Conservation (phyloP, 2,113 vertebrate species). For the Bos taurus region DNA sequence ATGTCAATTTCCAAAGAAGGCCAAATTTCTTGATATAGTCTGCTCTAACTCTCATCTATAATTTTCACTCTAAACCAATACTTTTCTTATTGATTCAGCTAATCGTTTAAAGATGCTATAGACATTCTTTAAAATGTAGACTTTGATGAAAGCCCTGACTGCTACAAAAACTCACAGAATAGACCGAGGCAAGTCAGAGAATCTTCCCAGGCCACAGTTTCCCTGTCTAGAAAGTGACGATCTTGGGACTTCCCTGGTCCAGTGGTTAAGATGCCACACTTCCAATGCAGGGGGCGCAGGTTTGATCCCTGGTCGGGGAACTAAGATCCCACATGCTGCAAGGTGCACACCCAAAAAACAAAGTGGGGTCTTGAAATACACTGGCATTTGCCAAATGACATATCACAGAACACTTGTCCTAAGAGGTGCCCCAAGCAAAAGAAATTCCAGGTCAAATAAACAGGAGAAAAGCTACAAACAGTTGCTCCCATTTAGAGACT, state of each 20-base stretch:
- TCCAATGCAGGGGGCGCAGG: neutral
- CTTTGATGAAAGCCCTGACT: conserved; percentile 3
- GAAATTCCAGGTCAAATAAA: neutral
- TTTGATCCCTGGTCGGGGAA: neutral
- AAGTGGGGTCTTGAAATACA: neutral
- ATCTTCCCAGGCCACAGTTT: neutral
- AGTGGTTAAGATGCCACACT: neutral
- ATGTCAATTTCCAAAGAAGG: conserved; percentile 50
- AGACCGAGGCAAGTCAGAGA: conserved; percentile 18
- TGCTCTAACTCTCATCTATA: conserved; percentile 34
- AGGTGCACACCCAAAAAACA: neutral
- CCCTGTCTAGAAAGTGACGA: neutral
- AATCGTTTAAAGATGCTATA: conserved; percentile 46
- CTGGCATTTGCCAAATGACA: neutral
- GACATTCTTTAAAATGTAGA: conserved; percentile 35
- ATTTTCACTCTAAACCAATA: conserved; percentile 35
- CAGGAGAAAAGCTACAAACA: neutral
- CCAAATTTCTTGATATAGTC: conserved; percentile 36
- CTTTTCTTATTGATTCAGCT: conserved; percentile 27
- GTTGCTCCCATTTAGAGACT: neutral
- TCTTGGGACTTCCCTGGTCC: neutral
- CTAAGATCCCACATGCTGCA: neutral
- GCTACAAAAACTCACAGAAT: conserved; percentile 18
- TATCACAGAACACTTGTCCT: neutral
- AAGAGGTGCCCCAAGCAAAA: neutral